Conservation (phyloP, 2,797 vertebrate genomes). For the Intellagama lesueurii region DNA sequence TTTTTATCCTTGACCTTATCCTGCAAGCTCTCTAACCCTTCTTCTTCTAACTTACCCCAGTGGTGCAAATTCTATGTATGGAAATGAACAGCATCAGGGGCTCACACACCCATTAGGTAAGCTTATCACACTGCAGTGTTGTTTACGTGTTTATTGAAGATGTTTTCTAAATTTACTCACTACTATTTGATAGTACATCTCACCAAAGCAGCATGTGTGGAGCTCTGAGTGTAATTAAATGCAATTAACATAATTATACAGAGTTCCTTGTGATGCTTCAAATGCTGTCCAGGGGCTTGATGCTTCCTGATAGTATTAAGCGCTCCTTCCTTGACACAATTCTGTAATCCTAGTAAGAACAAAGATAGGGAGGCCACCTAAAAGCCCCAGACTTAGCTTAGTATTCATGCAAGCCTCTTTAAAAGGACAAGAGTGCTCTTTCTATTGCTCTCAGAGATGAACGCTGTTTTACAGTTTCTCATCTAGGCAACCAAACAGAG, state of each 20-base stretch:
- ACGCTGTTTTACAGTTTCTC: not conserved
- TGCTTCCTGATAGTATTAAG: constrained; percentile 44
- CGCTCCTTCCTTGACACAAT: constrained; percentile 28
- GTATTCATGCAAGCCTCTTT: not conserved
- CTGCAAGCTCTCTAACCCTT: no score
- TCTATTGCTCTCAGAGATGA: not conserved
- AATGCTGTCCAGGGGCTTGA: constrained; percentile 32
- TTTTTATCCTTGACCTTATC: no score
- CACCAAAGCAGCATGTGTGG: constrained; percentile 62
- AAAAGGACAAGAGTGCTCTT: not conserved
- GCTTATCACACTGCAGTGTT: not conserved
- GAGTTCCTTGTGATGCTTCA: constrained; percentile 53
- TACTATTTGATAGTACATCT: constrained; percentile 49
- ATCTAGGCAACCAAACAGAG: not conserved
- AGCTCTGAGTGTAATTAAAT: constrained; percentile 67
- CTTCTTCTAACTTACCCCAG: no score
- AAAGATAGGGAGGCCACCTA: not conserved
- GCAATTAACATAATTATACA: constrained; percentile 72
- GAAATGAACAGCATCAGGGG: no score
- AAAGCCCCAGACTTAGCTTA: not conserved
- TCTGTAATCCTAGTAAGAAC: not conserved
- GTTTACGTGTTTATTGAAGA: constrained; percentile 48
- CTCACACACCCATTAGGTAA: not conserved
- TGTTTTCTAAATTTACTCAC: constrained; percentile 40
- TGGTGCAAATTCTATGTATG: no score